phyloP scores from a whole-genome alignment of 2,888 invertebrate genomes.

The Nomada ferruginata region DNA sequence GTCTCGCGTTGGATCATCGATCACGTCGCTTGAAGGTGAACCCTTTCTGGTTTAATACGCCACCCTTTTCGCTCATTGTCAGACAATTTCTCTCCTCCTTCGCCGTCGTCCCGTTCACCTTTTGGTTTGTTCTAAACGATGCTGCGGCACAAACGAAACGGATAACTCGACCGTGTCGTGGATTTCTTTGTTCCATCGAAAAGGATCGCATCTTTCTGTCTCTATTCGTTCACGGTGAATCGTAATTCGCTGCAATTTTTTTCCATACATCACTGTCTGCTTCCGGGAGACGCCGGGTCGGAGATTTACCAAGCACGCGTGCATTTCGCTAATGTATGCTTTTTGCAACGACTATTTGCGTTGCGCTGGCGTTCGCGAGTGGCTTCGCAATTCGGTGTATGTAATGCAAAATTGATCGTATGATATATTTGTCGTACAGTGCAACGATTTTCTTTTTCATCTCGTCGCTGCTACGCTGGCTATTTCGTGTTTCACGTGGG shows the following conservation, averaged over 20 bases:
- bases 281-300: background rate
- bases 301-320: background rate
- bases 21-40: constrained; percentile 61
- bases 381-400: background rate
- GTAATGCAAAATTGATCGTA: constrained; percentile 1
- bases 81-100: constrained; percentile 59
- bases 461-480: background rate
- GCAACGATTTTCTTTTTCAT: constrained; percentile 9
- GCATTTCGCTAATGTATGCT: background rate
- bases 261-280: background rate
- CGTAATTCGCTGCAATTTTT: constrained; percentile 2
- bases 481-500: background rate
- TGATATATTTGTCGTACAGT: background rate
- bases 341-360: background rate
- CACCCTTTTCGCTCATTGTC: constrained; percentile 70
- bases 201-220: background rate
- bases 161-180: constrained; percentile 61
- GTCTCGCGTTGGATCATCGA: constrained; percentile 69
- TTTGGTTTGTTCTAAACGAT: constrained; percentile 39
- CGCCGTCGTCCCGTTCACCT: background rate
- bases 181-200: constrained; percentile 49
- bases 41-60: constrained; percentile 66
- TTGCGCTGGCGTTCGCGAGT: background rate
- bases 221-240: background rate
- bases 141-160: constrained; percentile 52